Percentiles rank a stretch among this genome's conserved stretches.
phyloP scores from a whole-genome alignment of 1,140 invertebrate genomes.

The Cydia amplana region DNA sequence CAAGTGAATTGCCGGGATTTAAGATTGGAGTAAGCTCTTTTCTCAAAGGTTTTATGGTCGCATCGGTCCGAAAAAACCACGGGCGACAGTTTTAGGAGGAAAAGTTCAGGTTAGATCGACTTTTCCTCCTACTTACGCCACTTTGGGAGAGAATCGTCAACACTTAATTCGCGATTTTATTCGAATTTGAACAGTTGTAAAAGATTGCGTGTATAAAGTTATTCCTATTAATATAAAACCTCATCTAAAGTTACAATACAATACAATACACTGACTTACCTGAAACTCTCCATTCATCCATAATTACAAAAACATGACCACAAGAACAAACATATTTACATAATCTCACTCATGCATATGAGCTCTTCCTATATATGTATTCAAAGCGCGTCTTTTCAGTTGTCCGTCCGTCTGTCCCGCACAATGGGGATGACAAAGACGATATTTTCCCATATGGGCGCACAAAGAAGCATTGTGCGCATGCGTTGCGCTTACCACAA shows the following conservation, averaged over 20 bases:
- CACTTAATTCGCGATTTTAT: too few relatives aligned
- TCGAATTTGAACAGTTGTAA: too few relatives aligned
- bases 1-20: too few relatives aligned
- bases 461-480: slow-evolving; percentile 65
- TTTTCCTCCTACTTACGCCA: too few relatives aligned
- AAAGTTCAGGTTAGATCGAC: too few relatives aligned
- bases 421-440: slow-evolving; percentile 74
- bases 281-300: neutral
- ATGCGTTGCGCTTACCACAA: slow-evolving; percentile 43
- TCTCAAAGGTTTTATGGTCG: too few relatives aligned
- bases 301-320: slow-evolving; percentile 37
- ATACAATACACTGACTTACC: neutral
- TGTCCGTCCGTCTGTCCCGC: slow-evolving; percentile 72
- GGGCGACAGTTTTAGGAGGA: too few relatives aligned
- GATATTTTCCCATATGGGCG: slow-evolving; percentile 76
- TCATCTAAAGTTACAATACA: neutral
- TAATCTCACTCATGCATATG: slow-evolving; percentile 54
- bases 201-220: too few relatives aligned
- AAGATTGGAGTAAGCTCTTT: too few relatives aligned
- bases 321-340: slow-evolving; percentile 54
- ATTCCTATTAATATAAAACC: too few relatives aligned
- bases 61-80: too few relatives aligned
- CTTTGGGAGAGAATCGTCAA: too few relatives aligned
- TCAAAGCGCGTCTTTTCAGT: slow-evolving; percentile 74
- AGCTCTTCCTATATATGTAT: slow-evolving; percentile 63